Evolutionary conservation across 2,888 invertebrate species (phyloP).

Genomic region (Dione juno): DNA sequence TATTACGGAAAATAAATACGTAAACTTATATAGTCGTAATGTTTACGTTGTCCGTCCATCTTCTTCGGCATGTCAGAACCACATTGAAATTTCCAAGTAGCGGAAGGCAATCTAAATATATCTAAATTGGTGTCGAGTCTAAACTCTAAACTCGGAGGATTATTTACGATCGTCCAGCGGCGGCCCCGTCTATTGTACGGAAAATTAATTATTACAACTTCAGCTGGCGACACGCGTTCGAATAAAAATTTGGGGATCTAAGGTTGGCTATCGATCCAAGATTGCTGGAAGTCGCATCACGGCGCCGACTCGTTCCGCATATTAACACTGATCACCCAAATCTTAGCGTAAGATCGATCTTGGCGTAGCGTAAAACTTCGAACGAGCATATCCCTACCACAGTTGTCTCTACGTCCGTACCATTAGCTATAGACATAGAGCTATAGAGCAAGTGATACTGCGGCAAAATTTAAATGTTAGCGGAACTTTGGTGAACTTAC

Average conservation of each 20-base stretch:
- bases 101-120: slow-evolving; percentile 52
- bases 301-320: slow-evolving; percentile 45
- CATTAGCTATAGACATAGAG: background rate
- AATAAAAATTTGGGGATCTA: slow-evolving; percentile 56
- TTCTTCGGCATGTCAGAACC: slow-evolving; percentile 47
- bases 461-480: slow-evolving; percentile 61
- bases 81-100: slow-evolving; percentile 48
- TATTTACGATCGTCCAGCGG: slow-evolving; percentile 49
- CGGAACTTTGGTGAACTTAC: slow-evolving; percentile 67
- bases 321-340: slow-evolving; percentile 23
- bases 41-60: slow-evolving; percentile 42
- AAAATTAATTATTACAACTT: background rate
- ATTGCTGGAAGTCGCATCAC: slow-evolving; percentile 59
- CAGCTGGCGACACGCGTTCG: slow-evolving; percentile 13
- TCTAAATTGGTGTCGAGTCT: slow-evolving; percentile 48
- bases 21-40: slow-evolving; percentile 22
- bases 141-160: slow-evolving; percentile 50
- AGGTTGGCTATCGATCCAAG: slow-evolving; percentile 76
- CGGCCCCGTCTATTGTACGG: slow-evolving; percentile 36
- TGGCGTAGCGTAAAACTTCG: background rate
- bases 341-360: slow-evolving; percentile 28
- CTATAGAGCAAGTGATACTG: slow-evolving; percentile 53
- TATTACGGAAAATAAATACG: background rate
- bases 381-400: background rate
- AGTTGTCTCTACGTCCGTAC: background rate